Conservation (phyloP, 1,140 invertebrate genomes). For the Aphaenogaster ashmeadi region DNA sequence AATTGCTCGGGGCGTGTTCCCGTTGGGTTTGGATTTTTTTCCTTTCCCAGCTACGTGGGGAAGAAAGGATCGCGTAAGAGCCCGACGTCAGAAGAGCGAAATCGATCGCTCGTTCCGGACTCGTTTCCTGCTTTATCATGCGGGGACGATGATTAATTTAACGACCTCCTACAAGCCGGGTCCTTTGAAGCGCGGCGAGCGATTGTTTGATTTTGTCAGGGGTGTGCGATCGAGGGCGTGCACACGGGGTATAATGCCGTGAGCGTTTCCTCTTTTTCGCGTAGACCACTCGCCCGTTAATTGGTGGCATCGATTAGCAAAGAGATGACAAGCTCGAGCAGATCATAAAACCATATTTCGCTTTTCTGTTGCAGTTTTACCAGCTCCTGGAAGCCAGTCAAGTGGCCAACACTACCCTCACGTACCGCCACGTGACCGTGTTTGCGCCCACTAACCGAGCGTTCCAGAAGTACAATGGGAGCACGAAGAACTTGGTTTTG, state of each 20-base stretch:
- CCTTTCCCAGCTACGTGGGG: no score
- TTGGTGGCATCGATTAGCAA: constrained; percentile 5
- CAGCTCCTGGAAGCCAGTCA: constrained; percentile 90
- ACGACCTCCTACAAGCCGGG: constrained; percentile 9
- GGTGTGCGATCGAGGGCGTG: background rate
- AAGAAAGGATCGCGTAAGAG: constrained; percentile 41
- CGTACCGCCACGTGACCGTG: constrained; percentile 91
- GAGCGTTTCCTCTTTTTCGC: background rate
- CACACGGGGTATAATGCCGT: constrained; percentile 5
- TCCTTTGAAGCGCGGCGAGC: constrained; percentile 12
- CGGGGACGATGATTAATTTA: constrained; percentile 57
- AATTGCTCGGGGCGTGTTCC: constrained; percentile 46
- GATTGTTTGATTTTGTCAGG: constrained; percentile 53
- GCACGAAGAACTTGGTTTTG: constrained; percentile 89
- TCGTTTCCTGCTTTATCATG: constrained; percentile 51
- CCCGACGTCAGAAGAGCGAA: constrained; percentile 34
- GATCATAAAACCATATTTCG: background rate
- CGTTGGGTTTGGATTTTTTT: background rate
- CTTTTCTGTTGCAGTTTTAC: constrained; percentile 91
- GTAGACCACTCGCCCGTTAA: background rate
- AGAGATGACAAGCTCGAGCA: background rate
- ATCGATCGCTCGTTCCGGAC: constrained; percentile 45
- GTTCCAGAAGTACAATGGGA: constrained; percentile 90
- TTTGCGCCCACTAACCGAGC: constrained; percentile 94
- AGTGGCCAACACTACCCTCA: constrained; percentile 90